A percentile compares a stretch with the other conserved stretches of the same genome.
Evolutionary conservation across 2,888 invertebrate species (phyloP).

Genomic region (Cenopis cana): DNA sequence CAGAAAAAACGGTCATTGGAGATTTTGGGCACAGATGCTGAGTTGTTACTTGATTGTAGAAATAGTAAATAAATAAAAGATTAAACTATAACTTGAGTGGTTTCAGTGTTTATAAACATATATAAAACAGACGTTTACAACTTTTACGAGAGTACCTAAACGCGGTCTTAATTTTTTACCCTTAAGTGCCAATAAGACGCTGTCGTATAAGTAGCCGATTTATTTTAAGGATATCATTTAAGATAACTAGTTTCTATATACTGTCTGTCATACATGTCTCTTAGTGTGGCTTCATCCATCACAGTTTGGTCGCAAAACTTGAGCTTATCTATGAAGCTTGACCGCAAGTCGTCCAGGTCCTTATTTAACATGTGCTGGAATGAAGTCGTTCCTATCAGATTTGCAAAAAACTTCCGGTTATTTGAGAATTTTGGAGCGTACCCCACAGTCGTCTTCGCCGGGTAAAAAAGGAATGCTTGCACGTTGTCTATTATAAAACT

Average conservation of each 20-base stretch:
- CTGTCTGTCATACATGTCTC: constrained; percentile 67
- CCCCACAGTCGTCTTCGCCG: constrained; percentile 72
- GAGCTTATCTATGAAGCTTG: constrained; percentile 60
- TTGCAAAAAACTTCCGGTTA: constrained; percentile 75
- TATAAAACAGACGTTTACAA: no score
- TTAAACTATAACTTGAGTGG: no score
- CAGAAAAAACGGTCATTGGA: no score
- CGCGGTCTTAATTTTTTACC: background rate
- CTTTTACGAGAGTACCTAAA: no score
- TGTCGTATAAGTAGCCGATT: background rate
- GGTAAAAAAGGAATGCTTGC: constrained; percentile 64
- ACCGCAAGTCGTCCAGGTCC: constrained; percentile 59
- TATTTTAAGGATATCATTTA: constrained; percentile 2
- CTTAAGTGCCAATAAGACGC: background rate
- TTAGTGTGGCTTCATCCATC: constrained; percentile 43
- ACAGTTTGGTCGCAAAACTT: constrained; percentile 61
- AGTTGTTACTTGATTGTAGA: no score
- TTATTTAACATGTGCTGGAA: constrained; percentile 68
- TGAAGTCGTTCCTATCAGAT: constrained; percentile 62
- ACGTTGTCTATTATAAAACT: constrained; percentile 67
- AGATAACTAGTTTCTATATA: constrained; percentile 50
- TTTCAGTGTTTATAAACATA: no score
- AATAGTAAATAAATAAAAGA: no score
- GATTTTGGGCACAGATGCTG: no score
- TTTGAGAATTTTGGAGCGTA: constrained; percentile 64